Evolutionary conservation across 2,888 invertebrate genomes (phyloP), one percentile per base, ranked within the genome.

Genomic region (Drosophila atripex): DNA sequence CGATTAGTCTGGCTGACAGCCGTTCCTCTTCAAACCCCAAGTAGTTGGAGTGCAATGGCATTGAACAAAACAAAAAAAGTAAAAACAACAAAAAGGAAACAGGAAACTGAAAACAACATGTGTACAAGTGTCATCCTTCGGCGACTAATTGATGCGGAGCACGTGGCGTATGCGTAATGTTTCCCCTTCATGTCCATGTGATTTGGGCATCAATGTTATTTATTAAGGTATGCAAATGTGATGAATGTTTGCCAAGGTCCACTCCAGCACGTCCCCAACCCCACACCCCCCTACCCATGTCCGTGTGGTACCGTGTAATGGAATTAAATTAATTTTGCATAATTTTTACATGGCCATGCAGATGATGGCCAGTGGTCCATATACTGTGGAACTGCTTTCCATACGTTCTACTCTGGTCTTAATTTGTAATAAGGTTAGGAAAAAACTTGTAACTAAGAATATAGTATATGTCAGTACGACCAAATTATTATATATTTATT

Each of bases 301-400:
- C 30, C 38, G n/a, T 38, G 38, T 38, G 7, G 4, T 18, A 53
- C n/a, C 41, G 9, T 35, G 18, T 56, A 39, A 60, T 60, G 46
- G 56, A 60, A 56, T 56, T 60, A 56, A 60, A 60, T 60, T 56
- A 56, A 56, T 60, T 60, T 60, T 56, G 56, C 60, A 60, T 60
- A 56, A 46, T 60, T 60, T 39, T 14, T 39, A 56, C 46, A 56
- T 23, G 46, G 38, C 18, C 21, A 46, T 45, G 18, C 59, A 59
- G 59, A 38, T 59, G 56, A 28, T 35, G 32, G n/a, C 5, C 35
- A 32, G 32, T 32, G 12, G 32, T 12, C 32, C 4, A 35, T 39
- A 16, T 9, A 35, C 35, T 35, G n/a, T 35, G 35, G 35, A 9
- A 28, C 28, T 28, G 8, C 8, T 28, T 28, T 28, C 8, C 2